Percentiles rank a stretch among this genome's conserved stretches.
Evolutionary conservation across 1,140 invertebrate genomes (phyloP).

Genomic region (Luehdorfia chinensis): DNA sequence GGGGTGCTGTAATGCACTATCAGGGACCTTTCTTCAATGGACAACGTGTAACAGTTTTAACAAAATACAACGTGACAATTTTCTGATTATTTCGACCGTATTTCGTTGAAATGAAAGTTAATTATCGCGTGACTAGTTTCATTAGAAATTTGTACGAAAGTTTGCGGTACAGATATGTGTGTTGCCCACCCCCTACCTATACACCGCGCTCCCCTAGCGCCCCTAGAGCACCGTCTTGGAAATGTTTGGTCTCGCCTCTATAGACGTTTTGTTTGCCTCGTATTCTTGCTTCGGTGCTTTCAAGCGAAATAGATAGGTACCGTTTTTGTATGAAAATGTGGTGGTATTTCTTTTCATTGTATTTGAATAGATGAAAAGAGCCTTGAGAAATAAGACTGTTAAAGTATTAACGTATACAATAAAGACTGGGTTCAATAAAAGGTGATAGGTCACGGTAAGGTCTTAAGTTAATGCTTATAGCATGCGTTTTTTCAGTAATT

Average conservation of each 20-base stretch:
- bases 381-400: conserved; percentile 8
- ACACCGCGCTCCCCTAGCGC: conserved; percentile 21
- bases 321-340: conserved; percentile 37
- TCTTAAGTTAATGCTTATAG: no score
- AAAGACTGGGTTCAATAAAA: no score
- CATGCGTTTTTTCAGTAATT: no score
- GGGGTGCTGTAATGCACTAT: conserved; percentile 42
- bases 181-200: conserved; percentile 14
- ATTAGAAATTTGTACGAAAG: conserved; percentile 22
- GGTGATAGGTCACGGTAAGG: no score
- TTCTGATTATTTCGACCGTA: conserved; percentile 17
- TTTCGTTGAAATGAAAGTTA: conserved; percentile 18
- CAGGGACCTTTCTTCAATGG: conserved; percentile 55
- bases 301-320: conserved; percentile 42
- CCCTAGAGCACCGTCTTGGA: conserved; percentile 58
- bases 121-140: conserved; percentile 18
- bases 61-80: conserved; percentile 23
- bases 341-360: conserved; percentile 20
- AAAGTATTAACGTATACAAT: not conserved
- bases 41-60: conserved; percentile 42
- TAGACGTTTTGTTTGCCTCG: conserved; percentile 67
- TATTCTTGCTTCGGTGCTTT: conserved; percentile 53
- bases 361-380: conserved; percentile 6
- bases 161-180: conserved; percentile 35
- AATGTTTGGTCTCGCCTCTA: conserved; percentile 62